Evolutionary conservation across 2,797 vertebrate species (phyloP).

Genomic region (Accipiter superciliosus): DNA sequence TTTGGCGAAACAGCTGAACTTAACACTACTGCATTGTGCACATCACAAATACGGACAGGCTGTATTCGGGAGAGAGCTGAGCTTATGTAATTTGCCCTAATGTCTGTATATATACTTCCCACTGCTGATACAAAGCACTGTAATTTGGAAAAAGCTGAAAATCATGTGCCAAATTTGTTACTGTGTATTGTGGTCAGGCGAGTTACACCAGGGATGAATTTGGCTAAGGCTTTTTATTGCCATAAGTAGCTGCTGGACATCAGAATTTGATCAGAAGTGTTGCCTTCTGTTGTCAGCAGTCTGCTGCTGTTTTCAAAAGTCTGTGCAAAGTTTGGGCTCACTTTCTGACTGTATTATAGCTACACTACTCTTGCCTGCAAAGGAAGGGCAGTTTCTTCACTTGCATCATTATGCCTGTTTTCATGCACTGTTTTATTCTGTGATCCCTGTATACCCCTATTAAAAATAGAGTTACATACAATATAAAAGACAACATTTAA

Average conservation of each 20-base stretch:
- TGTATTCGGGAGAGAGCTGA: neutral
- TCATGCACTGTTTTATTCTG: neutral
- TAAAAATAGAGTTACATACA: neutral
- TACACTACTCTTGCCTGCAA: neutral
- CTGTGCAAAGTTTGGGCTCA: neutral
- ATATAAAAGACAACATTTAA: neutral
- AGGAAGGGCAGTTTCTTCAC: neutral
- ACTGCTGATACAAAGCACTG: neutral
- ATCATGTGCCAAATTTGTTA: neutral
- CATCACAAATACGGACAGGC: neutral
- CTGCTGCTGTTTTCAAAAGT: neutral
- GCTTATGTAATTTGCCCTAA: neutral
- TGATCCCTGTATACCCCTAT: neutral
- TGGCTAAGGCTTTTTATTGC: neutral
- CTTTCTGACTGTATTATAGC: neutral
- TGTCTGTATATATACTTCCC: neutral
- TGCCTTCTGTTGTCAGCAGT: neutral
- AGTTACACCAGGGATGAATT: neutral
- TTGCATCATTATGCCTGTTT: neutral
- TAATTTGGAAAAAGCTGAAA: neutral
- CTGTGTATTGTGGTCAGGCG: neutral
- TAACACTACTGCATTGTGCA: accelerated
- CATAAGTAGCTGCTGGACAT: neutral
- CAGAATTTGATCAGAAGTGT: neutral
- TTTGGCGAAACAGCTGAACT: neutral